Base-by-base conservation (phyloP, 2,113 vertebrate genomes). In the Abramis brama region DNA sequence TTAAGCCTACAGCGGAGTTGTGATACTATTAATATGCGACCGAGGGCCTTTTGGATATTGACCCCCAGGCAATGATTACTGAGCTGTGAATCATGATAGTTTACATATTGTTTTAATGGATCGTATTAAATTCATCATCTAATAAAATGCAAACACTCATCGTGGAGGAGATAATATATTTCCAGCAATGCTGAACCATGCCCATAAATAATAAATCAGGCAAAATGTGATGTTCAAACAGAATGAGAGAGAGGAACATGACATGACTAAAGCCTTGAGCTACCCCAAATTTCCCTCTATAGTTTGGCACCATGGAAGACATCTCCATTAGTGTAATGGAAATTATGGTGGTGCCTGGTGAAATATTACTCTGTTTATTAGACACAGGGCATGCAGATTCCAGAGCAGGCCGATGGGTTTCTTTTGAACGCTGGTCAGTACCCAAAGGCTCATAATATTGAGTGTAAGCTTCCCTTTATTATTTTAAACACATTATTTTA, bases 61-160 rank as follows among this genome's bases (percentile, higher is more conserved):
- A 86, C 87, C 80, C 85, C 64, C 81, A 86, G 81, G 81, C 85
- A 88, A 81, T 86, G 87, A 88, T 83, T 88, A 86, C 64, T 19
- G 79, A 86, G 76, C 73, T 75, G 85, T 83, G 84, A 88, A 85
- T 85, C 75, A 75, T 80, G 57, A 86, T 84, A 47, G 75, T 86
- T 84, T 86, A 86, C 82, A 88, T 88, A 84, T 81, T 84, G 80
- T 83, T 57, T 86, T 88, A 86, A 86, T 86, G 87, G 85, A 75
- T 86, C 33, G 7, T 79, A 83, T 88, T 88, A 88, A 84, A 84
- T 86, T 86, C 84, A 79, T 85, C 87, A 85, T 83, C 64, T 85
- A 88, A 83, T 83, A 88, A 83, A 83, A 86, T 79, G 79, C 79
- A 86, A 78, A 83, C 79, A 50, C 85, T 79, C 66, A 60, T 62